Percentiles rank a stretch among this genome's conserved stretches.
Evolutionary conservation across 2,888 invertebrate species (phyloP).

Genomic region (Dastarcus helophoroides): DNA sequence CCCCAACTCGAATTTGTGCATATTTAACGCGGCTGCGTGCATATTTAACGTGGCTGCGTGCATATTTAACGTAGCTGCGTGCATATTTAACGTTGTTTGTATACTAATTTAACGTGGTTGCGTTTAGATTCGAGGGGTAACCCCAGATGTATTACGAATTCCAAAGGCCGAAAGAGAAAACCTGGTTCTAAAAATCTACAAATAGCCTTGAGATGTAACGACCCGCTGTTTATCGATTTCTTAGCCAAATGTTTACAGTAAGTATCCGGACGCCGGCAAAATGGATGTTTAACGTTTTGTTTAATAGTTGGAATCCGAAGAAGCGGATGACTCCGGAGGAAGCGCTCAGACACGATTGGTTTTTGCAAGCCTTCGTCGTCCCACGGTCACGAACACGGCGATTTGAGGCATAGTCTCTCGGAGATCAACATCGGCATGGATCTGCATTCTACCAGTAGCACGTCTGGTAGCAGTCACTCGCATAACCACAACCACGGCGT

Average conservation of each 20-base stretch:
- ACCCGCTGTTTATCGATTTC: slow-evolving; percentile 83
- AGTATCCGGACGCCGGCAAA: slow-evolving; percentile 36
- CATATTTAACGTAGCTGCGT: no score
- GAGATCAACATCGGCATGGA: slow-evolving; percentile 36
- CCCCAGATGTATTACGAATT: slow-evolving; percentile 84
- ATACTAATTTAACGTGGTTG: no score
- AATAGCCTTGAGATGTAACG: slow-evolving; percentile 72
- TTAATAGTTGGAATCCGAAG: slow-evolving; percentile 78
- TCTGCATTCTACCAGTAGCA: slow-evolving; percentile 31
- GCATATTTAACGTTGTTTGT: slow-evolving; percentile 1
- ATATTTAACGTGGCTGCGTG: no score
- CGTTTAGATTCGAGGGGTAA: slow-evolving; percentile 78
- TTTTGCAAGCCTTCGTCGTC: slow-evolving; percentile 35
- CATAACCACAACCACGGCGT: slow-evolving; percentile 29
- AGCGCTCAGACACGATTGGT: slow-evolving; percentile 79
- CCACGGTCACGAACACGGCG: slow-evolving; percentile 27
- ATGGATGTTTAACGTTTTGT: no score
- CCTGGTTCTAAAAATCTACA: slow-evolving; percentile 76
- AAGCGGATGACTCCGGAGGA: slow-evolving; percentile 86
- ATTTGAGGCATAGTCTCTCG: slow-evolving; percentile 42
- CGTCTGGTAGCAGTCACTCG: slow-evolving; percentile 30
- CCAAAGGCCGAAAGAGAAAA: slow-evolving; percentile 82
- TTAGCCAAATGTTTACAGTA: slow-evolving; percentile 82
- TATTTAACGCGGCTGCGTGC: no score
- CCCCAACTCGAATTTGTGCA: not conserved